These are phyloP conservation scores for Cyprinus carpio DNA, from an alignment of 2,113 vertebrate species.

Conservation along the genomic window DNA sequence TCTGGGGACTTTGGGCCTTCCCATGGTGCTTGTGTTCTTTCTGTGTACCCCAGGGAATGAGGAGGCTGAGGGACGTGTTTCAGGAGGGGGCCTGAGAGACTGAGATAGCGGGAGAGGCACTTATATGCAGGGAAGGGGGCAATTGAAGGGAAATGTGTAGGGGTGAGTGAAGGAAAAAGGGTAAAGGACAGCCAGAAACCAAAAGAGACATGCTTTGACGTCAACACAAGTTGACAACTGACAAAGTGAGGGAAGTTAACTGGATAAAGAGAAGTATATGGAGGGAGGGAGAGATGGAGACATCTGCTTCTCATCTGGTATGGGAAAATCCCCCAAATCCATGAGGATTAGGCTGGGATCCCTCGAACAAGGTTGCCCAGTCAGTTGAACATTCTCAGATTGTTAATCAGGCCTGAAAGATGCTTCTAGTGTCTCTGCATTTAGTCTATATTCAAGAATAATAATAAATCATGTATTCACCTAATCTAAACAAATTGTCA, in stretches of 20 bases:
- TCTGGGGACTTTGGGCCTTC: conserved; percentile 75
- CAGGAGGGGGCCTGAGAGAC: conserved; percentile 28
- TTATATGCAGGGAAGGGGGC: conserved; percentile 35
- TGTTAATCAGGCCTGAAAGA: background rate
- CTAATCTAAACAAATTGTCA: background rate
- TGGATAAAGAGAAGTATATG: conserved; percentile 45
- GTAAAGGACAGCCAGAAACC: conserved; percentile 36
- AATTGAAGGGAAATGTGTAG: conserved; percentile 39
- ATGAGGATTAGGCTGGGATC: conserved; percentile 70
- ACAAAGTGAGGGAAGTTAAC: conserved; percentile 46
- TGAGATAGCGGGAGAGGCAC: conserved; percentile 51
- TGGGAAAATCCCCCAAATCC: conserved; percentile 78
- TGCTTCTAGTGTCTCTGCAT: background rate
- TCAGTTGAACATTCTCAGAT: conserved; percentile 54
- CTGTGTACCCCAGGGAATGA: conserved; percentile 61
- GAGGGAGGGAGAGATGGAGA: conserved; percentile 65
- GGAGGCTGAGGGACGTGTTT: conserved; percentile 55
- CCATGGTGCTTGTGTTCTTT: conserved; percentile 79
- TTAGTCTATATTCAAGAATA: background rate
- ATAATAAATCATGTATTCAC: background rate
- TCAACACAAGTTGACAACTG: conserved; percentile 51
- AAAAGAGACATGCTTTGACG: conserved; percentile 41
- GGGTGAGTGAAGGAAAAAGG: conserved; percentile 44
- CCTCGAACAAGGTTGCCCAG: conserved; percentile 64
- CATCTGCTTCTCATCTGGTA: conserved; percentile 83